Evolutionary conservation across 1,140 invertebrate species (phyloP), one percentile per base, ranked within the genome.

Genomic region (Solen grandis): DNA sequence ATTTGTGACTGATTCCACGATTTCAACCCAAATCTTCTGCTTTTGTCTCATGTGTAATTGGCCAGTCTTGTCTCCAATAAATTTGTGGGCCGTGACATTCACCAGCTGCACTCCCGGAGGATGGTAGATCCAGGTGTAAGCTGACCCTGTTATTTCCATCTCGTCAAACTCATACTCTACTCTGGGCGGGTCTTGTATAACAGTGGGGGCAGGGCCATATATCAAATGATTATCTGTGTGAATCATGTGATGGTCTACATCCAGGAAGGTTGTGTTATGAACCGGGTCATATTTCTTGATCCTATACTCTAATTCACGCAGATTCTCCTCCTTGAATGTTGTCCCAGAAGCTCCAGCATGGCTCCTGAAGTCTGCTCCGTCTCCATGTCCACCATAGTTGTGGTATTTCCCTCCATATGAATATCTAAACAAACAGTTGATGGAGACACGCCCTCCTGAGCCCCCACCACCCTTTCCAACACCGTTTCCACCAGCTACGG

Each of bases 61-160:
- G 13, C 88, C 88, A 29, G 88, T 88, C 62, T 89, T 89, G 79
- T 89, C 88, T 5, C 88, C 88, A 41, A 89, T 86, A 72, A 89
- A 88, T 19, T 65, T 82, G 35, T 87, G 87, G 31, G 82, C 83
- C 38, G 83, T 82, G 1, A 88, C 79, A 29, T 66, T 72, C 2
- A 89, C 88, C 22, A 72, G 59, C 19, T 62, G 36, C 27, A 65
- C 33, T 10, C 60, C 60, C 52, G 59, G 8, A 29, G 87, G 85
- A 62, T 89, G 87, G 60, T 86, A 89, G 41, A 89, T 83, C 70
- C 87, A 73, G 0, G 86, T 75, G 25, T 85, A 74, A 0, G 88
- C 80, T 36, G 85, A 83, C 25, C 88, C 88, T 27, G 85, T 86
- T 1, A 89, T 74, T 57, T 88, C 86, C 65, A 87, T 75, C 79